These are phyloP conservation scores for Pseudobourletiella spinata DNA, from an alignment of 1,140 invertebrate genomes.

Conservation along the genomic window DNA sequence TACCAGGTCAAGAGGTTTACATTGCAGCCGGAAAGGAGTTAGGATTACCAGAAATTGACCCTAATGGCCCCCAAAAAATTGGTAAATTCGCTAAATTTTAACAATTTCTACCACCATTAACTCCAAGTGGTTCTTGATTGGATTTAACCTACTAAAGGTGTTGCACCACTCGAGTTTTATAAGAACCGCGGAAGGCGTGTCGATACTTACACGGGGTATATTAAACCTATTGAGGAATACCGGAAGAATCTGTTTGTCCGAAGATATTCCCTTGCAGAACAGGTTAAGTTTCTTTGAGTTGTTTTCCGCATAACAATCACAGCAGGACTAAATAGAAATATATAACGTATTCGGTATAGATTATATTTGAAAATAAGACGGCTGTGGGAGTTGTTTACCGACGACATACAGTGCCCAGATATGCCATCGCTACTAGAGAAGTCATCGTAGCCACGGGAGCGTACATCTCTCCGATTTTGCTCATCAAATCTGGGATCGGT, in stretches of 20 bases:
- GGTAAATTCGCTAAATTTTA: background rate
- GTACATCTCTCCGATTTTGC: background rate
- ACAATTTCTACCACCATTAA: background rate
- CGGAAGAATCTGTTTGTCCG: background rate
- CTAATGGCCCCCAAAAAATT: background rate
- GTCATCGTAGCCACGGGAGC: constrained; percentile 10
- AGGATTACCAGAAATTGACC: background rate
- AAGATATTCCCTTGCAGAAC: background rate
- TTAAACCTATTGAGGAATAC: background rate
- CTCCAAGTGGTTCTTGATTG: background rate
- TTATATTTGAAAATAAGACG: background rate
- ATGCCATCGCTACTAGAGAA: constrained; percentile 9
- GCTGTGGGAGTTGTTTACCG: constrained; percentile 9
- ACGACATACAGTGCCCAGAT: background rate
- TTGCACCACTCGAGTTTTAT: background rate
- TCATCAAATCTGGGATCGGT: constrained; percentile 11
- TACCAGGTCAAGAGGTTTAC: background rate
- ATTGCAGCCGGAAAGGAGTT: background rate
- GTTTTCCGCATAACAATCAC: too few species aligned
- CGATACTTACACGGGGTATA: background rate
- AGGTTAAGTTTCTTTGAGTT: background rate
- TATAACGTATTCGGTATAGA: too few species aligned
- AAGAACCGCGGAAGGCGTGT: background rate
- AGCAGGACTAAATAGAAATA: too few species aligned
- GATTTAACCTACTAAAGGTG: background rate